Conservation (phyloP, 2,888 invertebrate species). For the Unio pictorum region DNA sequence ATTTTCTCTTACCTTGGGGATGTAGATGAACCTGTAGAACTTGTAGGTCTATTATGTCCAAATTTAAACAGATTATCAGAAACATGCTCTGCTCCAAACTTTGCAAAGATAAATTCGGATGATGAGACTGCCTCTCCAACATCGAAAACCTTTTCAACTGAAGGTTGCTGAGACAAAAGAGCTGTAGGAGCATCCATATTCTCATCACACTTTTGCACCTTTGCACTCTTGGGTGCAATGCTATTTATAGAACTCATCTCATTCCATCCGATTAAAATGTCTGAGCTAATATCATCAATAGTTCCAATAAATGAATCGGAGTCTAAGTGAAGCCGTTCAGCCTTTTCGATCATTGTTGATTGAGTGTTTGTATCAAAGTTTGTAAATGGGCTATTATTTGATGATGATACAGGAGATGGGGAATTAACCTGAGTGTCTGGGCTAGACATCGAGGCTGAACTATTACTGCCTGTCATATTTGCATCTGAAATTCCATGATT, state of each 20-base stretch:
- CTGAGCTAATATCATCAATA: too few species aligned
- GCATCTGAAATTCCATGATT: conserved; percentile 3
- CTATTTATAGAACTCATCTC: conserved; percentile 3
- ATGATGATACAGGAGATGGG: conserved; percentile 26
- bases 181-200: conserved; percentile 45
- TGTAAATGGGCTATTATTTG: conserved; percentile 20
- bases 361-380: conserved; percentile 51
- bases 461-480: neutral
- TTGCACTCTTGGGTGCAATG: conserved; percentile 40
- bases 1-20: too few species aligned
- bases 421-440: conserved; percentile 28
- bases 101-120: conserved; percentile 52
- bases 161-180: conserved; percentile 26
- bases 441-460: conserved; percentile 22
- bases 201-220: conserved; percentile 44
- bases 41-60: conserved; percentile 1
- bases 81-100: conserved; percentile 48
- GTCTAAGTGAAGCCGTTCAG: conserved; percentile 50
- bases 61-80: conserved; percentile 24
- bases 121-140: conserved; percentile 47
- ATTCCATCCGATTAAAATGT: too few species aligned
- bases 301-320: conserved; percentile 14
- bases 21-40: too few species aligned
- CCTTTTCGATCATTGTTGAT: conserved; percentile 48
- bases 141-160: conserved; percentile 50